Evolutionary conservation across 1,140 invertebrate species (phyloP), one percentile per base, ranked within the genome.

Genomic region (Helicoverpa armigera): DNA sequence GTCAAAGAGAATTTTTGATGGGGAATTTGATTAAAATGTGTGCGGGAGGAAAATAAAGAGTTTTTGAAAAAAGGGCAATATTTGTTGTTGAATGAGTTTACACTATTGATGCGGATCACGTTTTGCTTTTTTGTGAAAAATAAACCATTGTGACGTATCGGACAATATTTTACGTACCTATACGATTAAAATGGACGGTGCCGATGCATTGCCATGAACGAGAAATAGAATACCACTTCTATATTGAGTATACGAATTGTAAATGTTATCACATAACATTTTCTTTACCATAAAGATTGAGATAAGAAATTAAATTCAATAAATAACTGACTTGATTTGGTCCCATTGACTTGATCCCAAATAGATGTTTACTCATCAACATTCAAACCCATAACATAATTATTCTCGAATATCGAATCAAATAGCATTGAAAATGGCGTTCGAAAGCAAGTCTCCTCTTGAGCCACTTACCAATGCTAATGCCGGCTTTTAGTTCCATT

Each of bases 401-500:
- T 81, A 83, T 80, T 84, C 70, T 79, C 81, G 85, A 88, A 91
- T 89, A 83, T 81, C 86, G 87, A 88, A 88, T 90, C 88, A 88
- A 90, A 88, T 80, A 65, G 86, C 83, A 86, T 85, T 85, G 81
- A 83, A 83, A 90, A 91, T 87, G 85, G 87, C 86, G 86, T 87
- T 82, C 72, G 77, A 87, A 85, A 81, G 80, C 83, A 79, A 70
- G 61, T 54, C 73, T 81, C 76, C 79, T 51, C 80, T 85, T 83
- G 74, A 85, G 83, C 81, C 87, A 89, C 87, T 89, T 86, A 81
- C 83, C 81, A 78, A 87, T 86, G 89, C 87, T 90, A 92, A 92
- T 92, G 85, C 79, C 80, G 83, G 90, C 90, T 91, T 92, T 92
- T 88, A 89, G 90, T 85, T 84, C 82, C 86, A 88, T 90, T 91